phyloP scores from a whole-genome alignment of 2,797 vertebrate species.

The Ctenochaetus hawaiiensis region DNA sequence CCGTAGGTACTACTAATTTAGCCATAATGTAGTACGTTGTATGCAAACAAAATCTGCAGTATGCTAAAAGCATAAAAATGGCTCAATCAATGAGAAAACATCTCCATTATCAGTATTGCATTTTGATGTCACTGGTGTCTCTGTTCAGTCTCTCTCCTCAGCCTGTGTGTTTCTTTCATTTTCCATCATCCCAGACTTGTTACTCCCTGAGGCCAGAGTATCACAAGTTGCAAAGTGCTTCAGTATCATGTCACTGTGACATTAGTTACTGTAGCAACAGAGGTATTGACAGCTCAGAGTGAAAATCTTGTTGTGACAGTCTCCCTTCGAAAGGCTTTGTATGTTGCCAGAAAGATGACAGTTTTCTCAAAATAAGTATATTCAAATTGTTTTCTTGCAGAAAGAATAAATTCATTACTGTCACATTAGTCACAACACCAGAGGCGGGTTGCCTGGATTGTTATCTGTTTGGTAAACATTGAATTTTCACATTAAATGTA shows the following conservation, averaged over 20 bases:
- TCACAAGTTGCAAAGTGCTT: constrained; percentile 11
- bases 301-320: neutral
- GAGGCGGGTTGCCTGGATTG: neutral
- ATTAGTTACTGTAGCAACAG: constrained; percentile 59
- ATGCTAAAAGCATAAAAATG: neutral
- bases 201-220: constrained; percentile 15
- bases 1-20: neutral
- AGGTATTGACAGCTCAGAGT: neutral
- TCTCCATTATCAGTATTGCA: neutral
- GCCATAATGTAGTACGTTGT: neutral
- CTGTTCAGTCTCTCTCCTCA: too few relatives aligned
- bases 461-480: neutral
- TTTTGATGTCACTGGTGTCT: constrained; percentile 2
- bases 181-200: constrained; percentile 9
- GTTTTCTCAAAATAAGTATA: neutral
- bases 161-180: constrained; percentile 8
- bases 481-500: too few relatives aligned
- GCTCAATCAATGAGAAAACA: neutral
- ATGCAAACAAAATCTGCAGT: neutral
- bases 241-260: constrained; percentile 68
- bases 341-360: neutral
- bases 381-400: neutral
- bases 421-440: neutral
- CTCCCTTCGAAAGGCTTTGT: neutral
- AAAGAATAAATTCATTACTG: constrained; percentile 1